Base-by-base conservation (phyloP, 2,113 vertebrate species). In the Verasper variegatus region DNA sequence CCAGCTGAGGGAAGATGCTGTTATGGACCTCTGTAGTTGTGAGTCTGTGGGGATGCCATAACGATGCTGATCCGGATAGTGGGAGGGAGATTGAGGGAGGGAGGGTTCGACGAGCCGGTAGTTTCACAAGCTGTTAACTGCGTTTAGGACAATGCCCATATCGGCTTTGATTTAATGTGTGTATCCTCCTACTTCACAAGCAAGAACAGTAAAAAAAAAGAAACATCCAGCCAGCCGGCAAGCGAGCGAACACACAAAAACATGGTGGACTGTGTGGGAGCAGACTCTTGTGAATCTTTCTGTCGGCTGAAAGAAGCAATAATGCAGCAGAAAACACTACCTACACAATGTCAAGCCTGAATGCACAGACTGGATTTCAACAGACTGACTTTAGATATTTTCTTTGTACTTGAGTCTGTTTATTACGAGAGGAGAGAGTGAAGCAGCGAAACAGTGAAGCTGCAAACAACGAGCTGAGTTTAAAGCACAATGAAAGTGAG, bases 111-210 rank as follows among this genome's bases (percentile, higher is more conserved):
- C 7, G 42, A 71, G 66, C 49, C 54, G 52, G 68, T 62, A 74
- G 66, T 79, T 86, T 83, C 69, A 81, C 58, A 68, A 88, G 76
- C 81, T 47, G 73, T 71, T 82, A 84, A 81, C 65, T 57, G 74
- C 56, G 0, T 82, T 85, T 74, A 82, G 80, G 68, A 74, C 73
- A 62, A 60, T 66, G 80, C 31, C 57, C 31, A 56, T 55, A 82
- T 81, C 73, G 72, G 64, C 68, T 83, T 51, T 86, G 76, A 85
- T 80, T 52, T 86, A 80, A 85, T 62, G 57, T 72, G 74, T 55
- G 51, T 42, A 60, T 74, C 20, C 18, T 60, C 35, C 49, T 74
- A 45, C 49, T 78, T 85, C 59, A 79, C 76, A 72, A 65, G 67
- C 77, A 56, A 13, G 26, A 23, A 51, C 67, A 17, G 45, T 47